A percentile compares a stretch with the other conserved stretches of the same genome.
phyloP scores from a whole-genome alignment of 2,797 vertebrate genomes.

The Gymnocypris eckloni region DNA sequence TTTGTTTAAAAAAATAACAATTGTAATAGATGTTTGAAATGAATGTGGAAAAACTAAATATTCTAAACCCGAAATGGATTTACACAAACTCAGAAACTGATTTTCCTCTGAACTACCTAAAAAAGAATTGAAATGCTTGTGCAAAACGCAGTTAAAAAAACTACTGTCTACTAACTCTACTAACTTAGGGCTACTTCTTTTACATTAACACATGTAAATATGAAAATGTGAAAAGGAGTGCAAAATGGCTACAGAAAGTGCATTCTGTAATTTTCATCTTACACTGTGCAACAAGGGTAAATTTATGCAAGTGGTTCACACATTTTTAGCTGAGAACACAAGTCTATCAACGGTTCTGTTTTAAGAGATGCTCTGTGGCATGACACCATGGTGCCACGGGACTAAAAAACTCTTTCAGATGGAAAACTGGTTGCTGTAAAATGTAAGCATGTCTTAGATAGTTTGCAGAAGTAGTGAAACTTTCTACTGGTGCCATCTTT shows the following conservation, averaged over 20 bases:
- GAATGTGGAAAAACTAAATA: neutral
- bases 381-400: neutral
- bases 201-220: too few species aligned
- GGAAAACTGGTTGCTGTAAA: neutral
- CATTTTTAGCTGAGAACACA: neutral
- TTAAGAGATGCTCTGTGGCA: neutral
- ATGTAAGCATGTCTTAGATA: neutral
- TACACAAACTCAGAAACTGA: neutral
- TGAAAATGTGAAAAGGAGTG: neutral
- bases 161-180: too few species aligned
- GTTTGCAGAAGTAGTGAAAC: neutral
- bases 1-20: too few species aligned
- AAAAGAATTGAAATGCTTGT: too few species aligned
- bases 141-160: too few species aligned
- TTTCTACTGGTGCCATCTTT: neutral
- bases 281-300: neutral
- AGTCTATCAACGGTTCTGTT: neutral
- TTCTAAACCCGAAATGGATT: neutral
- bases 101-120: too few species aligned
- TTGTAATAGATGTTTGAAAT: too few species aligned
- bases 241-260: neutral
- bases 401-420: neutral
- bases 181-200: too few species aligned
- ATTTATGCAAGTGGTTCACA: neutral
- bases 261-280: neutral